Conservation (phyloP, 1,140 invertebrate species). For the Drosophila pachea region DNA sequence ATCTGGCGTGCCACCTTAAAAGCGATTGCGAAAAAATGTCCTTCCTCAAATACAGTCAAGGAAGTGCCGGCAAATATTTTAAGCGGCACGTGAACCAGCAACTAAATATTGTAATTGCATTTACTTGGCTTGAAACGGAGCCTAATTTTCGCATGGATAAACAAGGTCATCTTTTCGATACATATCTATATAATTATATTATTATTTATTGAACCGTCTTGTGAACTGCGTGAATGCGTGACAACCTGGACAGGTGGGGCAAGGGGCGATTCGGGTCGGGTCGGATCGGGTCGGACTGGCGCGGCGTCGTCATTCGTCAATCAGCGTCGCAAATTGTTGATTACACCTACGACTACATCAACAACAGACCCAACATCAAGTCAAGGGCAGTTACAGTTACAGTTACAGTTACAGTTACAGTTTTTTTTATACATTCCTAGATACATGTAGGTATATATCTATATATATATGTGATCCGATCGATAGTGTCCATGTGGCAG, state of each 20-base stretch:
- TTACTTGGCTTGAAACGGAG: conserved; percentile 2
- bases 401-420: background rate
- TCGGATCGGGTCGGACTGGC: too few species aligned
- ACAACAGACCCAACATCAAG: conserved; percentile 40
- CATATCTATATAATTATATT: conserved; percentile 7
- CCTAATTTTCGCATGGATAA: background rate
- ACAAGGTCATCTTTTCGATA: background rate
- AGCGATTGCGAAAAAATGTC: conserved; percentile 24
- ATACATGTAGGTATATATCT: background rate
- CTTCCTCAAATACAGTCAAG: conserved; percentile 22
- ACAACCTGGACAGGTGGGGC: background rate
- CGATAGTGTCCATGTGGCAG: conserved; percentile 63
- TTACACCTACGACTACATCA: conserved; percentile 62
- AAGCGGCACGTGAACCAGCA: conserved; percentile 17
- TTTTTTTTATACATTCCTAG: background rate
- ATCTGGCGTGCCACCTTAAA: conserved; percentile 52
- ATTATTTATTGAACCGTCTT: conserved; percentile 8
- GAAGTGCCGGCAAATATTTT: conserved; percentile 9
- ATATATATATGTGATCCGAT: conserved; percentile 62
- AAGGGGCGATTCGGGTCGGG: background rate
- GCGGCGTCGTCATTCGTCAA: conserved; percentile 59
- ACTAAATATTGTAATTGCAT: conserved; percentile 9
- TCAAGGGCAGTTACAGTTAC: conserved; percentile 68
- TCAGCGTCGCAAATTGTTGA: conserved; percentile 76
- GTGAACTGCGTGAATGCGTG: conserved; percentile 36